Evolutionary conservation across 2,113 vertebrate species (phyloP), one percentile per base, ranked within the genome.

Genomic region (Psittacara wagleri): DNA sequence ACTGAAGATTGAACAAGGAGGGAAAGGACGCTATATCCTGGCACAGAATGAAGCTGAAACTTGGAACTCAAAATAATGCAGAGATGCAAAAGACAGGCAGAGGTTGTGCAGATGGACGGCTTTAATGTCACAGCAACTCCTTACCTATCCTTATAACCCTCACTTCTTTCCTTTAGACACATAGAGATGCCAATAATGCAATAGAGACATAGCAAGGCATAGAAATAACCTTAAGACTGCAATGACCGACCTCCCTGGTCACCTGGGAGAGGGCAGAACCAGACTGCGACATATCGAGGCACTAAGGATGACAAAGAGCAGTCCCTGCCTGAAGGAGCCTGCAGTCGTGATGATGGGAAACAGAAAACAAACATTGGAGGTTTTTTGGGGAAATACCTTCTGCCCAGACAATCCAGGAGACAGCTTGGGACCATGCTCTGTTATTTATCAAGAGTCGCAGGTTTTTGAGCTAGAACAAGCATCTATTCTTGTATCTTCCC

Each of bases 331-430:
- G 73, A 33, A 57, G 77, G 52, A 95, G 57, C 62, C 88, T 66
- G 76, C 52, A 88, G 54, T 76, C 3, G 0, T 28, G 3, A 1
- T 96, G 94, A 95, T 82, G 78, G 92, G 86, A 97, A 96, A 89
- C 95, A 96, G 95, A 92, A 92, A 94, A 89, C 57, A 82, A 96
- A 94, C 44, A 77, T 82, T n/a, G 41, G 80, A 93, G 66, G 19
- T 86, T 92, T 86, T 92, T 76, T 67, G 33, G 81, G 83, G 77
- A 96, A 96, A 94, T 96, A 87, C 77, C 29, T 91, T 82, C 49
- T 84, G 52, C 70, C 90, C 74, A 86, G 90, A 61, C 61, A 44
- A 72, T 68, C 83, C 33, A 33, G 12, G 83, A 91, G 84, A 87
- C 88, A 91, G 81, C 81, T 87, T 63, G 49, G 67, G 81, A 85